phyloP scores from a whole-genome alignment of 1,140 invertebrate species.

The Nilaparvata lugens region DNA sequence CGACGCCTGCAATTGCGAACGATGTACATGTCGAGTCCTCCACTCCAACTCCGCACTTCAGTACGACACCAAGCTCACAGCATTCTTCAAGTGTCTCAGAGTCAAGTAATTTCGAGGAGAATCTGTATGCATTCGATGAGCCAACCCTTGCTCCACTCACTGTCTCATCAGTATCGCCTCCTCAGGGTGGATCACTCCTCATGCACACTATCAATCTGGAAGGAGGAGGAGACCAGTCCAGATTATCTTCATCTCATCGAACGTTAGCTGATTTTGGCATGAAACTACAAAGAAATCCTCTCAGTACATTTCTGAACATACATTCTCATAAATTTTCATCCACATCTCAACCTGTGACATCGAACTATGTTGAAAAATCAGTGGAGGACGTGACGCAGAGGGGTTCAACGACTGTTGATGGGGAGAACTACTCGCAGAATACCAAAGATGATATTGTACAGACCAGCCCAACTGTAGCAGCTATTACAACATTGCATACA shows the following conservation, averaged over 20 bases:
- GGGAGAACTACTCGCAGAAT: neutral
- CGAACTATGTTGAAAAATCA: neutral
- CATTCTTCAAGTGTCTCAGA: too few relatives aligned
- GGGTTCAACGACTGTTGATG: neutral
- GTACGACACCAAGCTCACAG: neutral
- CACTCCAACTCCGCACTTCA: neutral
- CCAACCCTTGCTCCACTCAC: too few relatives aligned
- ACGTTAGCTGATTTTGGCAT: too few relatives aligned
- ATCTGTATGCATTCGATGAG: too few relatives aligned
- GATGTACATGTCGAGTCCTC: neutral
- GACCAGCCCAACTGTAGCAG: neutral
- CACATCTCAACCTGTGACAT: neutral
- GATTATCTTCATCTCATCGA: too few relatives aligned
- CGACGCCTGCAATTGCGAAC: too few relatives aligned
- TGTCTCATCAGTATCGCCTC: constrained; percentile 2
- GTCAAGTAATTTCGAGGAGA: too few relatives aligned
- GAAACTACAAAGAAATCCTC: too few relatives aligned
- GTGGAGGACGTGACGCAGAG: neutral
- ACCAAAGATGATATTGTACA: neutral
- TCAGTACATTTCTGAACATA: too few relatives aligned
- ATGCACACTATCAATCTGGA: neutral
- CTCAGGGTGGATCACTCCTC: neutral
- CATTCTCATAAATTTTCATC: too few relatives aligned
- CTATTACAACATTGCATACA: constrained; percentile 3
- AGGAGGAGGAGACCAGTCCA: neutral